phyloP scores from a whole-genome alignment of 2,113 vertebrate species.

The Pedionomus torquatus region DNA sequence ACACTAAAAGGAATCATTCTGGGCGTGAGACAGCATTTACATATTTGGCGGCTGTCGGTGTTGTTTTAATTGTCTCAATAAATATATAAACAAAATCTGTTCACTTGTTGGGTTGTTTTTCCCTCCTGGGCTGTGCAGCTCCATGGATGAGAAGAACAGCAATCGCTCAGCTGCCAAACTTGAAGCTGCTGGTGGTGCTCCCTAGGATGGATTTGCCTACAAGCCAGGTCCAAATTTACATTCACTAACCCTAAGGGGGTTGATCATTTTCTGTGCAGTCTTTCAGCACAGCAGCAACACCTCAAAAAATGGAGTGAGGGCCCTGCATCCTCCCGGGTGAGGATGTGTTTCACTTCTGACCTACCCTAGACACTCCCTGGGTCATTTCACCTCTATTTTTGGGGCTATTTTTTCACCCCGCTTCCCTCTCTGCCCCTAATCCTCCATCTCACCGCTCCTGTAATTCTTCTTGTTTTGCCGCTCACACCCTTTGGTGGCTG shows the following conservation, averaged over 20 bases:
- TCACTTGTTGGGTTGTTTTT: not conserved
- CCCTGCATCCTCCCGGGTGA: not conserved
- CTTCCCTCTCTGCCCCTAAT: not conserved
- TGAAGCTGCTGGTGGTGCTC: not conserved
- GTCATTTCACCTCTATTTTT: not conserved
- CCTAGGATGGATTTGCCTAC: not conserved
- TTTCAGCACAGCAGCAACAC: not conserved
- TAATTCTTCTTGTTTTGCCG: not conserved
- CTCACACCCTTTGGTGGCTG: not conserved
- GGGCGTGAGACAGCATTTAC: not conserved
- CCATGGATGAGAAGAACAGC: not conserved
- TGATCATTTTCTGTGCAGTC: not conserved
- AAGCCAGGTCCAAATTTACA: not conserved
- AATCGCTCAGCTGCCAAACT: not conserved
- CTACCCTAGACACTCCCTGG: not conserved
- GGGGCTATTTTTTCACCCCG: rapidly evolving
- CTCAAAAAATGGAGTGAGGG: not conserved
- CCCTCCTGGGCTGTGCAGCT: not conserved
- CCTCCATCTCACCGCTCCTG: not conserved
- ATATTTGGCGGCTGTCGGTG: not conserved
- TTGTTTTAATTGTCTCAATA: slow-evolving; percentile 47
- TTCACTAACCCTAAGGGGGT: not conserved
- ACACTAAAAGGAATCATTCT: not conserved
- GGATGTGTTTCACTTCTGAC: not conserved
- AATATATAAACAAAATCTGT: slow-evolving; percentile 64